A percentile compares a stretch with the other conserved stretches of the same genome.
Conservation (phyloP, 2,113 vertebrate genomes). For the Neomonachus schauinslandi region DNA sequence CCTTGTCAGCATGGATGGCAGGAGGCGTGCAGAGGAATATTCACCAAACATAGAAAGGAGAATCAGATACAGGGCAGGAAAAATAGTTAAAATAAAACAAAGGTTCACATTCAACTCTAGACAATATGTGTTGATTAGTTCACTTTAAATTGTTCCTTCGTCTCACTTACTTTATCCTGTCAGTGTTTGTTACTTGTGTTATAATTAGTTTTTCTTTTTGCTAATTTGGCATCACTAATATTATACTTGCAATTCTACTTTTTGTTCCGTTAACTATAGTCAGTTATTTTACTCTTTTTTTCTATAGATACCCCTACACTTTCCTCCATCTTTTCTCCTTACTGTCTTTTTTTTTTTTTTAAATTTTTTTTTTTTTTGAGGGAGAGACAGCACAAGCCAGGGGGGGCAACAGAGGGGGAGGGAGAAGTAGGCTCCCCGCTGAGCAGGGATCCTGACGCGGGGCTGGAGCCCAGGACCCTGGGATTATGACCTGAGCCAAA, state of each 20-base stretch:
- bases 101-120: not conserved
- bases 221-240: not conserved
- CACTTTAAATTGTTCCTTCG: slow-evolving; percentile 5
- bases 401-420: not conserved
- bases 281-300: not conserved
- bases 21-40: not conserved
- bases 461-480: not conserved
- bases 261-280: not conserved
- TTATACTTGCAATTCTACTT: not conserved
- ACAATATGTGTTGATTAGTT: not conserved
- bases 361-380: no score
- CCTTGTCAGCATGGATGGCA: not conserved
- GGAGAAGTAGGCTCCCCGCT: not conserved
- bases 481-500: not conserved
- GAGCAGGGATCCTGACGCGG: not conserved
- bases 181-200: not conserved
- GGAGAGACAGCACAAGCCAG: not conserved
- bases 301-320: not conserved
- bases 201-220: slow-evolving; percentile 8
- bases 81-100: not conserved
- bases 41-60: not conserved
- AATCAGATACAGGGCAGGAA: not conserved
- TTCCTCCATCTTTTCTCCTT: not conserved
- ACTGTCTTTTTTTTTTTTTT: not conserved
- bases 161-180: not conserved